Evolutionary conservation across 2,888 invertebrate genomes (phyloP).

Genomic region (Nemurella pictetii): DNA sequence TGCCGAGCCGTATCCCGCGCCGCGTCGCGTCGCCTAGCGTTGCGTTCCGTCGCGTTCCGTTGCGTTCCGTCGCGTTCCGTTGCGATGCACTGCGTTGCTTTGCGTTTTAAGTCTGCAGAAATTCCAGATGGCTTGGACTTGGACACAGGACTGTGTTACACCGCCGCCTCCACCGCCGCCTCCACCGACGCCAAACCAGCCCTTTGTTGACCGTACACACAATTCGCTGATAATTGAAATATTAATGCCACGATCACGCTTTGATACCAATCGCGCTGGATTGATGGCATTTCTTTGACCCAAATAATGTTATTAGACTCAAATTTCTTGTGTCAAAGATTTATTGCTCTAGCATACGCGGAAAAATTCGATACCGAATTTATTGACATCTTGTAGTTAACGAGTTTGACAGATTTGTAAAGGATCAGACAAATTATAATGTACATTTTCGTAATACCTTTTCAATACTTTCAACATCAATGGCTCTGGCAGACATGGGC

Average conservation of each 20-base stretch:
- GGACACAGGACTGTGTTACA: neutral
- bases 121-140: neutral
- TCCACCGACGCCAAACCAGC: neutral
- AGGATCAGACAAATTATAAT: neutral
- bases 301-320: neutral
- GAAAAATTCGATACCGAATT: neutral
- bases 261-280: neutral
- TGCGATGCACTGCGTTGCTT: too few relatives aligned
- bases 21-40: neutral
- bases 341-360: neutral
- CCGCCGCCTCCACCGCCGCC: neutral
- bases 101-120: too few relatives aligned
- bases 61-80: too few relatives aligned
- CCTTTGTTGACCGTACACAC: neutral
- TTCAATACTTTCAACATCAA: neutral
- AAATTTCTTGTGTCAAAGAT: neutral
- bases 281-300: neutral
- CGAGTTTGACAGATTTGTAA: neutral
- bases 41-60: neutral
- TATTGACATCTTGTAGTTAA: neutral
- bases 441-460: neutral
- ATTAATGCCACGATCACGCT: neutral
- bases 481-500: neutral
- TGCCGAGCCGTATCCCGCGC: neutral
- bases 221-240: neutral